Base-by-base conservation (phyloP, 2,888 invertebrate species). In the Pseudococcus jackbeardsleyi region DNA sequence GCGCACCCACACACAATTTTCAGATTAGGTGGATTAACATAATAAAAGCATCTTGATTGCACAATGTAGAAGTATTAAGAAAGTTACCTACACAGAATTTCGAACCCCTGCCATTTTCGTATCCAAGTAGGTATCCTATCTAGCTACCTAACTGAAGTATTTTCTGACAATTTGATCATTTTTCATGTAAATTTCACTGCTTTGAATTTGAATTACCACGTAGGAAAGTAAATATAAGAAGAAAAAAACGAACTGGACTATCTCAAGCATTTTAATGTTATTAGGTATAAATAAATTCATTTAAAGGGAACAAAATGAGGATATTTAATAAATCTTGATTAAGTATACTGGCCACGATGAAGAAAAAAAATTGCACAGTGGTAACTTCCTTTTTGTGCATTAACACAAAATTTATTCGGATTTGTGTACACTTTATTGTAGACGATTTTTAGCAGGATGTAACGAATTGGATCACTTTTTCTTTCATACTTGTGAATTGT, bases 291-390 rank as follows among this genome's bases (percentile, higher is more conserved):
- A 64, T 54, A n/a, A 33, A 64, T 17, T 33, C 26, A 33, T 33
- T 64, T n/a, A 84, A 84, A 19, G 46, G 50, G 19, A 84, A 42
- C 64, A 85, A 59, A 59, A 54, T 64, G 42, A 59, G 85, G 85
- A 85, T 85, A 85, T 85, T 64, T 85, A 85, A 64, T 85, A 85
- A 85, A 85, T 42, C 64, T 42, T 85, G 42, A 85, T 85, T 19
- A 84, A 26, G 33, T 84, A 84, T 33, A 19, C 84, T 26, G 15
- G 84, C 15, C 3, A 54, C 26, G 48, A 50, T 12, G 48, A 84
- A 19, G 77, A 84, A 84, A 54, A 48, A 85, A 59, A 64, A 85
- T 26, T 85, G 85, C 85, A 85, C 85, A 39, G 19, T 33, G 22
- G 15, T 64, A 64, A 85, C 64, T 64, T 85, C 85, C 85, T 85